Evolutionary conservation across 2,888 invertebrate species (phyloP), one percentile per base, ranked within the genome.

Genomic region (Idaea straminata): DNA sequence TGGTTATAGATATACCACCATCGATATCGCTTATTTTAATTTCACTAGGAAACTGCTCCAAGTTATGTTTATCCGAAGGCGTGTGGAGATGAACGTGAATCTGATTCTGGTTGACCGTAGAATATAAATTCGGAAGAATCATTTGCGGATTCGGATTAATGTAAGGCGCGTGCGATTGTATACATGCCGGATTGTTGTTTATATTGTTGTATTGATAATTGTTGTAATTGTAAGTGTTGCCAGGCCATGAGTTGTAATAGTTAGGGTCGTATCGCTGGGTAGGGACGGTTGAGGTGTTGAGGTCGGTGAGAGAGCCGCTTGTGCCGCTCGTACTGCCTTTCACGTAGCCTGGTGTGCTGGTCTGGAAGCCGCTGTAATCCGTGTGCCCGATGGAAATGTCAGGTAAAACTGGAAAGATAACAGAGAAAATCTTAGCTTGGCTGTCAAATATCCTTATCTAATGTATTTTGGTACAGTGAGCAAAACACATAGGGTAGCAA

Each of bases 81-180:
- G 95, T 95, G 84, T 97, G 97, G 36, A 96, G 85, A 78, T 97
- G 97, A 34, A 97, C 93, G 81, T 97, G 97, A 69, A 97, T 97
- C 92, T 97, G 96, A 85, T 97, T 97, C 86, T 97, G 97, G 83
- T 97, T 97, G 64, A 97, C 96, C 35, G 97, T 97, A 59, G 97
- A 96, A 84, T 96, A 96, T 0, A 97, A 90, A 78, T 96, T 96
- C 0, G 97, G 97, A 0, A 97, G 94, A 25, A 97, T 95, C 95
- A 97, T 95, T 66, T 95, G 94, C 3, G 95, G 94, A 64, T 91
- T 91, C 0, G 95, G 93, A 74, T 94, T 94, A 67, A 94, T 93
- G 84, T 95, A 95, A 5, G 94, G 91, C 71, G 95, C 93, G 77
- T 95, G 95, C 6, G 93, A 87, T 69, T 93, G 93, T 62, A 93